Evolutionary conservation across 2,113 vertebrate species (phyloP).

Genomic region (Odocoileus virginianus): DNA sequence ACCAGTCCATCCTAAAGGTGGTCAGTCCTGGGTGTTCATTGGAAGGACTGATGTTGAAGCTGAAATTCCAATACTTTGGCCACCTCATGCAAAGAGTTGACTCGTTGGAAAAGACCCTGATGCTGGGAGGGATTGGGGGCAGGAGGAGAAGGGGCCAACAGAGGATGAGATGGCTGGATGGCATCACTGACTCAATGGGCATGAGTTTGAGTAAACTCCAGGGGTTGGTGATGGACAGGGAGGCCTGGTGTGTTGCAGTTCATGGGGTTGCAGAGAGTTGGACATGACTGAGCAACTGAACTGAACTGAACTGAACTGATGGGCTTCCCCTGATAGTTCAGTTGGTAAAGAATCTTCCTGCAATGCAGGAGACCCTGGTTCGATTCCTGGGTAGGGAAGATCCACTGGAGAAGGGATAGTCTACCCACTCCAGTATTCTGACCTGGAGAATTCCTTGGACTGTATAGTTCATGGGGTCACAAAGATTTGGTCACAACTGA

Average conservation of each 20-base stretch:
- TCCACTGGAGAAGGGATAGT: not conserved
- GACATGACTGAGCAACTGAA: not conserved
- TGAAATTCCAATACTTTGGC: too few species aligned
- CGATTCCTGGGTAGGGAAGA: not conserved
- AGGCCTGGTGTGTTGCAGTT: accelerated
- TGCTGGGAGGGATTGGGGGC: too few species aligned
- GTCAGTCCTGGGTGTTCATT: too few species aligned
- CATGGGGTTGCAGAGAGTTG: not conserved
- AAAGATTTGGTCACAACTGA: not conserved
- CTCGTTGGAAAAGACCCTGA: too few species aligned
- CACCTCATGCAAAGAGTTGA: too few species aligned
- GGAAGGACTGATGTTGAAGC: too few species aligned
- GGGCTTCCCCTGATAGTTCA: not conserved
- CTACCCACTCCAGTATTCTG: not conserved
- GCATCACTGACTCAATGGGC: too few species aligned
- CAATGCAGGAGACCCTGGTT: not conserved
- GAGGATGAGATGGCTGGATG: too few species aligned
- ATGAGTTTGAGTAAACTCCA: too few species aligned
- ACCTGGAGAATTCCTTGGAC: not conserved
- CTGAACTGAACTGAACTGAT: not conserved
- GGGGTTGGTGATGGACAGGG: not conserved
- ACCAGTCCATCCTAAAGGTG: too few species aligned
- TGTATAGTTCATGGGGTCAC: not conserved
- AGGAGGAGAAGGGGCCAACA: too few species aligned
- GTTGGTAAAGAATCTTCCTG: not conserved